Percentiles rank a stretch among this genome's conserved stretches.
These are phyloP conservation scores for Erythrolamprus reginae DNA, from an alignment of 2,113 vertebrate genomes.

Conservation along the genomic window DNA sequence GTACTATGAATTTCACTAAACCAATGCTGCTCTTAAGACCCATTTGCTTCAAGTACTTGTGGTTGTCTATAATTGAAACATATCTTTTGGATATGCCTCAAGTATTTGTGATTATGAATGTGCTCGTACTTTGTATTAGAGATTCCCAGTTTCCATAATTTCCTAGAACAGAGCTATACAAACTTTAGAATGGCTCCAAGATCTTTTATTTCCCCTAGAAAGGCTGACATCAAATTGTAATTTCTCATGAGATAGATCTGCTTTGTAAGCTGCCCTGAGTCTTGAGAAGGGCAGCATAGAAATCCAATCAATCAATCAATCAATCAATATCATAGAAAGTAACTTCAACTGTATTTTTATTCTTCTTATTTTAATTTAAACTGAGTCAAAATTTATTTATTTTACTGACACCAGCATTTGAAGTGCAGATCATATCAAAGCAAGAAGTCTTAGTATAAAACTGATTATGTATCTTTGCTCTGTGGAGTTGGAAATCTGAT, in stretches of 20 bases:
- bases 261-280: too few relatives aligned
- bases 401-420: not conserved
- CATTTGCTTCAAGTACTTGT: too few relatives aligned
- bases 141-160: not conserved
- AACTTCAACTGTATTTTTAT: not conserved
- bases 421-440: not conserved
- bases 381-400: not conserved
- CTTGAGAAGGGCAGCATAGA: too few relatives aligned
- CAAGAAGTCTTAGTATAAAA: not conserved
- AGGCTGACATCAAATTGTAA: not conserved
- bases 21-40: not conserved
- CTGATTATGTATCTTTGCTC: not conserved
- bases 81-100: not conserved
- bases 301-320: too few relatives aligned
- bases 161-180: not conserved
- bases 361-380: not conserved
- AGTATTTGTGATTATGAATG: not conserved
- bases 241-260: not conserved
- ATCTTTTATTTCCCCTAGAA: not conserved
- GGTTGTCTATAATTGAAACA: too few relatives aligned
- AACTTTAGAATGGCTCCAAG: not conserved
- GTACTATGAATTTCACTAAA: not conserved
- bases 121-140: not conserved
- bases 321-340: too few relatives aligned
- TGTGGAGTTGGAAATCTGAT: not conserved